Percentiles rank a stretch among this genome's conserved stretches.
Evolutionary conservation across 2,113 vertebrate species (phyloP).

Genomic region (Podarcis cretensis): DNA sequence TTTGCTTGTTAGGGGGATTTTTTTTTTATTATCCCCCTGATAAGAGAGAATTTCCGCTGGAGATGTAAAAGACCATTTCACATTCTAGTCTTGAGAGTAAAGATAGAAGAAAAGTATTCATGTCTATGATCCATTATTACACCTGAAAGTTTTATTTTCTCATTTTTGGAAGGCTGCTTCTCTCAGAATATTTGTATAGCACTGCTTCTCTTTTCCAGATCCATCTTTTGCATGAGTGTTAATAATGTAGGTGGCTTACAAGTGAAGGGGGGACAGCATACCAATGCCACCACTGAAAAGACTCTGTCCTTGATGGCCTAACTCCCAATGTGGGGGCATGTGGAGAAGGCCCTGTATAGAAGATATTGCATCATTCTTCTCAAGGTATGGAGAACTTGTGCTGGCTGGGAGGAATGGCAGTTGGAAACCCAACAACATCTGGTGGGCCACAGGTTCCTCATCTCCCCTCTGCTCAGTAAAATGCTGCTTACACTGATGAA

Average conservation of each 20-base stretch:
- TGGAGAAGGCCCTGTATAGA: too few relatives aligned
- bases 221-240: background rate
- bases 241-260: background rate
- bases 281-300: too few relatives aligned
- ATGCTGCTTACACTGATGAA: too few relatives aligned
- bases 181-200: too few relatives aligned
- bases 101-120: background rate
- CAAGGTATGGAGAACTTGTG: too few relatives aligned
- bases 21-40: rapidly evolving
- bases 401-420: too few relatives aligned
- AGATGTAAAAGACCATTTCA: background rate
- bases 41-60: background rate
- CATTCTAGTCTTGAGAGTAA: background rate
- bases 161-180: background rate
- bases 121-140: background rate
- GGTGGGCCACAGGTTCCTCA: too few relatives aligned
- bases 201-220: background rate
- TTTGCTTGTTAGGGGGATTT: background rate
- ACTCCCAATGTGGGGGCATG: too few relatives aligned
- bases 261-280: background rate
- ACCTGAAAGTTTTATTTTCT: background rate
- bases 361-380: too few relatives aligned
- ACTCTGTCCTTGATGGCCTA: too few relatives aligned
- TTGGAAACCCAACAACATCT: too few relatives aligned
- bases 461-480: too few relatives aligned